Base-by-base conservation (phyloP, 1,140 invertebrate species). In the Stegodyphus mimosarum region DNA sequence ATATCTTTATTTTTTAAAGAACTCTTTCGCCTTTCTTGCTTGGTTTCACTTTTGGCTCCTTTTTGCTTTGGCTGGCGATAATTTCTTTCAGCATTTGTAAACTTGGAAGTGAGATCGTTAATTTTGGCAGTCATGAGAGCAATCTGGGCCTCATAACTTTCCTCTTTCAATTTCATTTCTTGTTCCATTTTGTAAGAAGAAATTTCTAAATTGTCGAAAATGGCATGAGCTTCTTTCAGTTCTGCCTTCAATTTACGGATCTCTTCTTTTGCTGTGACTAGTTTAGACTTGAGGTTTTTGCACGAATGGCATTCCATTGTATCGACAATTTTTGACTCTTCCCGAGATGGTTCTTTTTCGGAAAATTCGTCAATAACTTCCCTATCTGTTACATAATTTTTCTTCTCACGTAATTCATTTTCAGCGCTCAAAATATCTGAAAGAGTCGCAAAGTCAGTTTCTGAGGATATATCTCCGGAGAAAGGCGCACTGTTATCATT, bases 241-340 rank as follows among this genome's bases (percentile, higher is more conserved):
- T 96, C 95, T 48, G 94, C 93, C 87, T 96, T 95, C 92, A 97
- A 94, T 6, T 94, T 93, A 87, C 94, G 92, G 17, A 96, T 96
- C 91, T 96, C 95, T 80, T 94, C 92, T 2, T 96, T 93, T 0
- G 95, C 95, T 89, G 95, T 51, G 15, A 67, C 55, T 60, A 84
- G 50, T 48, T 84, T 75, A 6, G 63, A 60, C 49, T 70, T 84
- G 10, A 84, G 15, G 9, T 49, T 75, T 6, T 50, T n/a, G 15
- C 83, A 84, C 17, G 51, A 49, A 17, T 49, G 15, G 33, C 83
- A 75, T 50, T 70, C 83, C 33, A 33, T 33, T 33, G 33, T 33
- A 33, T 33, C 33, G 33, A 3, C 33, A 33, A 33, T 33, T 33
- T 33, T 33, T 33, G 33, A 33, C 33, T 33, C 33, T 3, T 33